Evolutionary conservation across 2,113 vertebrate species (phyloP).

Genomic region (Rhipidura dahli): DNA sequence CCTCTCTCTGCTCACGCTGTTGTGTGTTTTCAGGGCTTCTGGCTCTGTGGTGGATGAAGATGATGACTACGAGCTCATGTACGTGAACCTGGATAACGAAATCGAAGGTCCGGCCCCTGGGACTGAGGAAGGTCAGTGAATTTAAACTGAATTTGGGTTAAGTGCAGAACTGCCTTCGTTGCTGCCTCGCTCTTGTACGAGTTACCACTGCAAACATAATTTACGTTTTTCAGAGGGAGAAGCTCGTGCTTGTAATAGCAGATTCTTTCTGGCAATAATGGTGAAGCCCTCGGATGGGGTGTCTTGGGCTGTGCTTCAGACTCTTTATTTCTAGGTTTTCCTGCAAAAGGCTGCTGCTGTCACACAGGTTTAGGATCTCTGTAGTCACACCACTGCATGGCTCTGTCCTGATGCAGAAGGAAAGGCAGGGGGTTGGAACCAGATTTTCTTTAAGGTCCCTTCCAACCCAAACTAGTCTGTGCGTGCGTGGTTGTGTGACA

Average conservation of each 20-base stretch:
- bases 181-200: background rate
- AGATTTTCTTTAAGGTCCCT: background rate
- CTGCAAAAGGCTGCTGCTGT: background rate
- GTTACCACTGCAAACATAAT: background rate
- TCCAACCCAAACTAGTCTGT: background rate
- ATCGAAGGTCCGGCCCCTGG: constrained; percentile 80
- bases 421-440: background rate
- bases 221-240: background rate
- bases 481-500: fast-evolving
- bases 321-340: background rate
- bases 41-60: constrained; percentile 42
- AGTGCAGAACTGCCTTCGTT: background rate
- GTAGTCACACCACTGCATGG: background rate
- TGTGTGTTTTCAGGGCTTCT: constrained; percentile 66
- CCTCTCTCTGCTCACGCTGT: constrained; percentile 56
- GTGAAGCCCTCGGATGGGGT: background rate
- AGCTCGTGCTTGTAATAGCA: background rate
- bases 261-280: background rate
- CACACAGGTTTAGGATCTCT: background rate
- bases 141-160: background rate
- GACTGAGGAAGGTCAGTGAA: constrained; percentile 74
- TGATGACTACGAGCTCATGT: constrained; percentile 76
- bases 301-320: background rate
- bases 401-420: background rate
- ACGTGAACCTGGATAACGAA: constrained; percentile 72